Conservation (phyloP, 1,140 invertebrate genomes). For the Gonatopus flavifemur region DNA sequence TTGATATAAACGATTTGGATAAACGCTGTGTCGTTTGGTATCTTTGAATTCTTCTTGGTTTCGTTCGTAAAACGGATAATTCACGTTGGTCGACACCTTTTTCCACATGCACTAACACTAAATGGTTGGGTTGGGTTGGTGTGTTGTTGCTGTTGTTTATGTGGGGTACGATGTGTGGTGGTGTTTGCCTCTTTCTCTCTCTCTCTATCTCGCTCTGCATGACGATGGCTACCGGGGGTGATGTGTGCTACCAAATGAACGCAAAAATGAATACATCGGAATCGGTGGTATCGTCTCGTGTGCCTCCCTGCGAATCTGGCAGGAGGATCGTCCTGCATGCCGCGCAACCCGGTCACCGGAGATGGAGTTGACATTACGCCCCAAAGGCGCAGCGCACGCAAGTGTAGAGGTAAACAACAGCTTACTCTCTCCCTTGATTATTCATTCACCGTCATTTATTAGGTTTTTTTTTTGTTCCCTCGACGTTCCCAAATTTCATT, state of each 20-base stretch:
- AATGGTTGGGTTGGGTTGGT: conserved; percentile 30
- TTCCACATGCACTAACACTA: conserved; percentile 28
- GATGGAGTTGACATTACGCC: conserved; percentile 58
- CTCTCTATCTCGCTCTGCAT: conserved; percentile 20
- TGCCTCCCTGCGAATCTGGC: conserved; percentile 31
- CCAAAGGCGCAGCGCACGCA: conserved; percentile 51
- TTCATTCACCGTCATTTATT: not conserved
- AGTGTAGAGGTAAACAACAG: conserved; percentile 55
- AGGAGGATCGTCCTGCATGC: conserved; percentile 53
- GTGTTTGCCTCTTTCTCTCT: conserved; percentile 3
- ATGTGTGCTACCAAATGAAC: not conserved
- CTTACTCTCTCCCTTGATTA: conserved; percentile 4
- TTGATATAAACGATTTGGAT: no score
- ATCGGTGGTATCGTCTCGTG: conserved; percentile 13
- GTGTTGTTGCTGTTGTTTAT: conserved; percentile 24
- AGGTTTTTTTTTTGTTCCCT: not conserved
- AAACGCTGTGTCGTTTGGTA: no score
- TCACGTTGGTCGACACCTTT: no score
- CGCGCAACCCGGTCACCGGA: conserved; percentile 63
- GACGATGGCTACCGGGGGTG: conserved; percentile 17
- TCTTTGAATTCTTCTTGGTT: no score
- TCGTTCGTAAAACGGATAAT: no score
- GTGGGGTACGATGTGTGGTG: conserved; percentile 8
- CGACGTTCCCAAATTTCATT: not conserved
- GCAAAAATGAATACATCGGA: conserved; percentile 8